phyloP scores from a whole-genome alignment of 2,888 invertebrate species.

The Drymonia ruficornis region DNA sequence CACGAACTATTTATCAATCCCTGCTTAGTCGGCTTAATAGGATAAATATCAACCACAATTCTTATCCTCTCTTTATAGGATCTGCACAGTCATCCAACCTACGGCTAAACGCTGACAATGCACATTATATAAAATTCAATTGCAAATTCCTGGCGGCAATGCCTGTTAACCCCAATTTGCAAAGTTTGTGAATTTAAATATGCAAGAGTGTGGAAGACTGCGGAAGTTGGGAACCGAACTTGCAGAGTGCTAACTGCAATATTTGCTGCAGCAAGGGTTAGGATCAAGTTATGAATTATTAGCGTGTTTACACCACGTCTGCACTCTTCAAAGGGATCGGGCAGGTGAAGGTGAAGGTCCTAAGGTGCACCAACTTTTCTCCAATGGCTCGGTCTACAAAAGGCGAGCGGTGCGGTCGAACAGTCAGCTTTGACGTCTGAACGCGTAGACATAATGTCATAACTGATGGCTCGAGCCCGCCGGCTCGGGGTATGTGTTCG shows the following conservation, averaged over 20 bases:
- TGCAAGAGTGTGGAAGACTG: slow-evolving; percentile 52
- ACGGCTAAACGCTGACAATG: slow-evolving; percentile 12
- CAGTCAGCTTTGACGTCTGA: no score
- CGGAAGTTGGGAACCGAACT: slow-evolving; percentile 27
- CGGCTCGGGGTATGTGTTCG: no score
- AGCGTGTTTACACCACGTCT: neutral
- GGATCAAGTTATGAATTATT: neutral
- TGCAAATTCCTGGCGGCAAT: slow-evolving; percentile 29
- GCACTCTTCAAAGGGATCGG: no score
- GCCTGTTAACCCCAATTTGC: slow-evolving; percentile 50
- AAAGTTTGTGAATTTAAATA: slow-evolving; percentile 63
- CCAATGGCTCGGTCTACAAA: no score
- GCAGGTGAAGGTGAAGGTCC: no score
- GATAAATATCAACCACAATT: no score
- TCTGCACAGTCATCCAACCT: neutral
- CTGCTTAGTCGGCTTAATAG: no score
- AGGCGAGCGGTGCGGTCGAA: no score
- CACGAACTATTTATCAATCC: no score
- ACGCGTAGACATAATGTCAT: no score
- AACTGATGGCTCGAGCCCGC: no score
- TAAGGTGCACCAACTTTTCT: no score
- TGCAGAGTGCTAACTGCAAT: slow-evolving; percentile 22
- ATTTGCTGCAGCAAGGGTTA: slow-evolving; percentile 12
- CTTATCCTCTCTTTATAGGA: neutral
- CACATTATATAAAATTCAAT: slow-evolving; percentile 30